Base-by-base conservation (phyloP, 1,140 invertebrate genomes). In the Bombus ignitus region DNA sequence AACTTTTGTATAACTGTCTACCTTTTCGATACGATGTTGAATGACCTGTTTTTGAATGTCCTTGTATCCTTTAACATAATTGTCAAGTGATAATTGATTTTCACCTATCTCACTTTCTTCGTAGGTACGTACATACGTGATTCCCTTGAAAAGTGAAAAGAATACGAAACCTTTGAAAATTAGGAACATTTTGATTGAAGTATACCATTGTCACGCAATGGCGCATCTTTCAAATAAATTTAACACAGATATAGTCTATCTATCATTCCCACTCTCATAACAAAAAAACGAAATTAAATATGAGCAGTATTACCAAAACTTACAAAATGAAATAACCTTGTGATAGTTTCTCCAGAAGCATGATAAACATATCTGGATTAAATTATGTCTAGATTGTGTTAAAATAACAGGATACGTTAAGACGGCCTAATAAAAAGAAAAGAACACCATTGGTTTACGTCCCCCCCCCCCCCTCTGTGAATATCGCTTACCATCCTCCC, bases 401-500 rank as follows among this genome's bases (percentile, higher is more conserved):
- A 25, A 68, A 68, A 68, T 15, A 10, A 25, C 32, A 37, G 6
- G 3, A 4, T 39, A 22, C 35, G 12, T 59, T 39, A 32, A 28
- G 44, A 77, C 15, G 65, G 15, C 5, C 44, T 18, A 35, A 79
- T 79, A 42, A 42, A 44, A 44, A 57, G 12, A 35, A 28, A 32
- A 71, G 13, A 76, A 76, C n/a, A 44, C 13, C n/a, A 18, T 42
- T 18, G 66, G 37, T 59, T 57, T 44, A 32, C 47, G 35, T 39
- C 32, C 44, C 44, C 4, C 28, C 6, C 62, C 32, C 12, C 12
- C 13, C 35, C 12, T 39, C 2, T 35, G 53, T 44, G n/a, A 71
- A 57, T 87, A 85, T 88, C 87, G 87, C 88, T 90, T 88, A 79
- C 86, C 78, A 78, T 89, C 85, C 77, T 88, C 92, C 94, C 93